Percentiles rank a stretch among this genome's conserved stretches.
Evolutionary conservation across 2,797 vertebrate genomes (phyloP).

Genomic region (Phyllotis vaccarum): DNA sequence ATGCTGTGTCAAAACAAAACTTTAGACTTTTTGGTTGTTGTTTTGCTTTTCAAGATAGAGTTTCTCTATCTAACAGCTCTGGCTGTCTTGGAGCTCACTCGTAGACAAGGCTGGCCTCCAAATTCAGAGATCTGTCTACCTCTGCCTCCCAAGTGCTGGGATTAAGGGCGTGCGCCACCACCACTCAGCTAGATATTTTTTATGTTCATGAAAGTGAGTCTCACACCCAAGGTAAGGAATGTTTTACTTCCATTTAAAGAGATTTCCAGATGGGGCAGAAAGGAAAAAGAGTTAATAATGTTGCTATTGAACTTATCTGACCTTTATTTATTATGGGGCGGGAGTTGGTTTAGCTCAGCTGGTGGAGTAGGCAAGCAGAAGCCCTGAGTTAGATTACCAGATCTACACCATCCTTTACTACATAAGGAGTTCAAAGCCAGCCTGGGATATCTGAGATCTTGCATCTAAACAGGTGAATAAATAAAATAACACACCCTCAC

Average conservation of each 20-base stretch:
- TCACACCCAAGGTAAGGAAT: slow-evolving; percentile 14
- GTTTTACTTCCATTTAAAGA: not conserved
- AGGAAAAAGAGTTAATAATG: not conserved
- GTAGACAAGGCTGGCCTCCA: too few species aligned
- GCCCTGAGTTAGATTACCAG: not conserved
- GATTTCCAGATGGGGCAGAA: slow-evolving; percentile 11
- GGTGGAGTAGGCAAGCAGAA: not conserved
- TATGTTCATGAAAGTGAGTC: not conserved
- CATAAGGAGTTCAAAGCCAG: not conserved
- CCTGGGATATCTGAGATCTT: not conserved
- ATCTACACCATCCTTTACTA: not conserved
- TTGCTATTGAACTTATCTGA: not conserved
- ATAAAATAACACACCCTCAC: not conserved
- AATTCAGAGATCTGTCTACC: too few species aligned
- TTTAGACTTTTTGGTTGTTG: not conserved
- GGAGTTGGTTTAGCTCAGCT: not conserved
- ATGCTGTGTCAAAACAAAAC: not conserved
- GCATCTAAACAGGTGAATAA: not conserved
- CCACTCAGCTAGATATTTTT: not conserved
- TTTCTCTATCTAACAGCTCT: too few species aligned
- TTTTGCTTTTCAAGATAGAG: too few species aligned
- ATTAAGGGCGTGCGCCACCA: too few species aligned
- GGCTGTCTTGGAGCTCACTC: too few species aligned
- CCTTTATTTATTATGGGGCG: not conserved
- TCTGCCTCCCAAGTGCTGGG: too few species aligned